Evolutionary conservation across 1,140 invertebrate genomes (phyloP), one percentile per base, ranked within the genome.

Genomic region (Thaumatotibia leucotreta): DNA sequence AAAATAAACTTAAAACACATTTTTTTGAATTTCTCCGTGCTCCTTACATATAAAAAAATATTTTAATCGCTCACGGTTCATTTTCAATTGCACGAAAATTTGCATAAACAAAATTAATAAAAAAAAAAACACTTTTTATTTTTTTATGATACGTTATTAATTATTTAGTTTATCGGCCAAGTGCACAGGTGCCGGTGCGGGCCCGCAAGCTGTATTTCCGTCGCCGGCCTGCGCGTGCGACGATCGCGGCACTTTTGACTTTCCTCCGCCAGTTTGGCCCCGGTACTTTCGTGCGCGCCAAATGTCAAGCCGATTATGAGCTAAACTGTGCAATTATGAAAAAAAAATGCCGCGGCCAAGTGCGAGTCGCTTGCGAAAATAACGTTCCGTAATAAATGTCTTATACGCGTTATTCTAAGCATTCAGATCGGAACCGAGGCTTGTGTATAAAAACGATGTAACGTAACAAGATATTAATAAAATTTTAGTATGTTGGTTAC

Each of bases 201-300:
- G 52, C 23, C 14, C 52, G 23, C 11, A 54, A 54, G 24, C 52
- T 29, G 58, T 71, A 63, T 73, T 73, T 82, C 82, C 77, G 76
- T 82, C 75, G 69, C 81, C 33, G 68, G 70, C 74, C 73, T 66
- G 77, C 78, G 73, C 79, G 79, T 73, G 72, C 74, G 68, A 78
- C 79, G 77, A 78, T 80, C 79, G 72, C 70, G 73, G 74, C 65
- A 80, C 75, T 74, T 76, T 74, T 76, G 54, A 64, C 75, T 74
- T n/a, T n/a, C n/a, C n/a, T n/a, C n/a, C n/a, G n/a, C n/a, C n/a
- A n/a, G n/a, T n/a, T n/a, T n/a, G n/a, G n/a, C n/a, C n/a, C 29
- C 39, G 64, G 31, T 11, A 39, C 11, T 39, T 24, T 49, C 22
- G 39, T 45, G 63, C 17, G 31, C 64, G 52, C 29, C 17, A 61